phyloP scores from a whole-genome alignment of 2,113 vertebrate species.

The Seriola dumerili region DNA sequence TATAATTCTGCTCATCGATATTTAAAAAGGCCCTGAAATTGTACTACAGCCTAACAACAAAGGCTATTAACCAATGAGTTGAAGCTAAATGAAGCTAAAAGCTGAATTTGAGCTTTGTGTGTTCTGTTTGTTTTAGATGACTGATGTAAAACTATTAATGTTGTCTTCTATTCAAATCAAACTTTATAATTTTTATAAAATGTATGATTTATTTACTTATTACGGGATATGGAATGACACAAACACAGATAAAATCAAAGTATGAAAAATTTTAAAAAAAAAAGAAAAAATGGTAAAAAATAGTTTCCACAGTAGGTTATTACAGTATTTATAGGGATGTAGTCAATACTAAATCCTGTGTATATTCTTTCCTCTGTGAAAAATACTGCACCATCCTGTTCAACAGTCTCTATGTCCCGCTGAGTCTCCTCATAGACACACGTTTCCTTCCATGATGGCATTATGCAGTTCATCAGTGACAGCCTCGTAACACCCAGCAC shows the following conservation, averaged over 20 bases:
- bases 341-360: background rate
- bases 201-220: background rate
- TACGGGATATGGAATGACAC: background rate
- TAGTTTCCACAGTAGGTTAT: too few species aligned
- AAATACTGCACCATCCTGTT: background rate
- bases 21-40: background rate
- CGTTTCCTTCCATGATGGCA: slow-evolving; percentile 81
- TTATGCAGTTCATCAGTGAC: slow-evolving; percentile 83
- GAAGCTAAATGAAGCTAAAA: background rate
- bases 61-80: background rate
- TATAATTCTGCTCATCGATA: background rate
- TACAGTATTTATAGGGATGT: background rate
- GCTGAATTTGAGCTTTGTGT: background rate
- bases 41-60: too few species aligned
- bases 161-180: background rate
- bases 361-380: background rate
- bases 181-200: background rate
- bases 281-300: too few species aligned
- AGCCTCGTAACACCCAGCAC: slow-evolving; percentile 83
- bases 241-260: background rate
- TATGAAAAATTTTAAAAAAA: background rate
- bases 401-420: background rate
- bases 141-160: background rate
- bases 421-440: slow-evolving; percentile 76
- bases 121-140: background rate